These are phyloP conservation scores for Antedon bifida DNA, from an alignment of 35 echinoderm and acorn worm genomes.

Conservation along the genomic window DNA sequence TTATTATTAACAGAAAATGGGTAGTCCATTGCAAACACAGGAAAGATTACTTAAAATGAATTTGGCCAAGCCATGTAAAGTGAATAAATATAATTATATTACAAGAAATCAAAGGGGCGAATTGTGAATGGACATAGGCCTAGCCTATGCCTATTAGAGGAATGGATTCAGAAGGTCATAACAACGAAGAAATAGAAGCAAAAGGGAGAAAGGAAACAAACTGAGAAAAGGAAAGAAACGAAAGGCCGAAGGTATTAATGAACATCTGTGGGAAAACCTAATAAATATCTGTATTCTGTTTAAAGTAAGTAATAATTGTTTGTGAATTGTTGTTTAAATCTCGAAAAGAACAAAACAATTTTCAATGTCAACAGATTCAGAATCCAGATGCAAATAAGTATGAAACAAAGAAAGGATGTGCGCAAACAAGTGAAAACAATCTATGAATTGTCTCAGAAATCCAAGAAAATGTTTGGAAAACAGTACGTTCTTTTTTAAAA, in stretches of 20 bases:
- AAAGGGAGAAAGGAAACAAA: not conserved
- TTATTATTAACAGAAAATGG: not conserved
- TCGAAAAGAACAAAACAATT: too few species aligned
- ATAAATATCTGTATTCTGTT: too few species aligned
- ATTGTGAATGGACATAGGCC: not conserved
- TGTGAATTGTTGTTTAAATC: too few species aligned
- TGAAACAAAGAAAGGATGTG: conserved; percentile 67
- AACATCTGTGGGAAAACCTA: too few species aligned
- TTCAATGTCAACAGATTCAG: not conserved
- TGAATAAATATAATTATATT: too few species aligned
- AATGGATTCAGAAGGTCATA: not conserved
- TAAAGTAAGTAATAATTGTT: too few species aligned
- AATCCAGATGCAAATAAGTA: conserved; percentile 49
- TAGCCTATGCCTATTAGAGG: not conserved
- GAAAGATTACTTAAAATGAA: not conserved
- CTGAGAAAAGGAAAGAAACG: not conserved
- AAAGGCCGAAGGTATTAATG: not conserved
- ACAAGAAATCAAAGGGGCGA: not conserved
- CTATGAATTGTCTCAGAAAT: conserved; percentile 56
- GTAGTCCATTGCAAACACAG: not conserved
- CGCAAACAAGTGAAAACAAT: conserved; percentile 54
- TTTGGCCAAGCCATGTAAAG: not conserved
- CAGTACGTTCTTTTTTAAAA: conserved; percentile 34
- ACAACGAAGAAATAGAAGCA: not conserved
- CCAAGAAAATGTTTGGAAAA: conserved; percentile 73